phyloP scores from a whole-genome alignment of 2,113 vertebrate species.

The Gila orcuttii region DNA sequence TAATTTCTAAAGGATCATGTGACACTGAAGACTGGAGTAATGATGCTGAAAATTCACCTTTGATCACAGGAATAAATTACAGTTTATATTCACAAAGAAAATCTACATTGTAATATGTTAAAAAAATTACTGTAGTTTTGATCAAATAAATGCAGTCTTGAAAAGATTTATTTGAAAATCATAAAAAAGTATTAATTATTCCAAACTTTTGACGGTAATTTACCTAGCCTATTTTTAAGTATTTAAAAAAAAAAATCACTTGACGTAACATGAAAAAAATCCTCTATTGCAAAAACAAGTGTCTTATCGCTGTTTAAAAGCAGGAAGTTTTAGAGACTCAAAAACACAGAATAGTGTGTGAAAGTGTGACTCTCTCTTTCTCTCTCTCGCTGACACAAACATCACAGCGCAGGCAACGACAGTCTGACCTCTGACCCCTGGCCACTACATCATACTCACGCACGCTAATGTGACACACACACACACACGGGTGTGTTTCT shows the following conservation, averaged over 20 bases:
- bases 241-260: background rate
- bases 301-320: background rate
- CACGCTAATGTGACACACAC: background rate
- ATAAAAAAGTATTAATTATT: background rate
- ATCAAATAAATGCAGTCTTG: background rate
- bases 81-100: background rate
- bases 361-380: background rate
- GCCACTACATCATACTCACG: conserved; percentile 9
- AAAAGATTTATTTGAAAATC: too few relatives aligned
- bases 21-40: background rate
- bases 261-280: too few relatives aligned
- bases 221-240: background rate
- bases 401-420: background rate
- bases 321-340: background rate
- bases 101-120: background rate
- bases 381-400: conserved; percentile 10
- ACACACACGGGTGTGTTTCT: background rate
- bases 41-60: background rate
- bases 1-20: too few relatives aligned
- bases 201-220: background rate
- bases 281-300: too few relatives aligned
- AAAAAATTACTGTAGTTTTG: background rate
- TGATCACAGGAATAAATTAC: background rate
- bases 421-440: conserved; percentile 31
- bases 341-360: background rate